Evolutionary conservation across 2,113 vertebrate genomes (phyloP), one percentile per base, ranked within the genome.

Genomic region (Empidonax alnorum): DNA sequence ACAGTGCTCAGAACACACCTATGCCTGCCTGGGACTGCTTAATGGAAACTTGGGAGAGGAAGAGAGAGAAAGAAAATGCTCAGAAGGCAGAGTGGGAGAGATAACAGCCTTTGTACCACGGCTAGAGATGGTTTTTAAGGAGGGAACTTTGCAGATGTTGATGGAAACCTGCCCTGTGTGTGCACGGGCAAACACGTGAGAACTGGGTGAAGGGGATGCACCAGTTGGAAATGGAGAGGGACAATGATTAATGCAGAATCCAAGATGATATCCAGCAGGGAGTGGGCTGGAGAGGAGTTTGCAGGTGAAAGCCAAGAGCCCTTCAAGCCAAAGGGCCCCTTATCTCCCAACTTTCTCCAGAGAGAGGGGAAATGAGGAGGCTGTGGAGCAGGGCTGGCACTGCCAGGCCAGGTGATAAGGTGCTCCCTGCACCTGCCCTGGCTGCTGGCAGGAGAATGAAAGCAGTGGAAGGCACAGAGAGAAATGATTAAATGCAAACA

Each of bases 351-450:
- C 7, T 28, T n/a, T 3, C 39, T 44, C 24, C 46, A 14, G 37
- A 31, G n/a, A 49, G 44, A 15, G 41, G 46, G 18, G 52, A 24
- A 10, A 10, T 2, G 14, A 46, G 63, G 46, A 12, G 52, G 69
- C 65, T 44, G 27, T 21, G 79, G 56, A 46, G 46, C 47, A 6
- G 61, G 65, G 28, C n/a, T 55, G 80, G 46, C 10, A 6, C n/a
- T 42, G n/a, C 50, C 25, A 6, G 22, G 27, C 44, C 42, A 4
- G 50, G 63, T 35, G 0, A 15, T 11, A 1, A 0, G 3, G 25
- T 7, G 67, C 30, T 24, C 58, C 44, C n/a, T 56, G 39, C 35
- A 10, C 71, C 49, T 27, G 24, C 41, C 4, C 52, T 7, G 83
- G 16, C 66, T 42, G 83, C 39, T 33, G 58, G 37, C 46, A 44